A percentile compares a stretch with the other conserved stretches of the same genome.
phyloP scores from a whole-genome alignment of 2,113 vertebrate genomes.

The Chlorodrepanis virens region DNA sequence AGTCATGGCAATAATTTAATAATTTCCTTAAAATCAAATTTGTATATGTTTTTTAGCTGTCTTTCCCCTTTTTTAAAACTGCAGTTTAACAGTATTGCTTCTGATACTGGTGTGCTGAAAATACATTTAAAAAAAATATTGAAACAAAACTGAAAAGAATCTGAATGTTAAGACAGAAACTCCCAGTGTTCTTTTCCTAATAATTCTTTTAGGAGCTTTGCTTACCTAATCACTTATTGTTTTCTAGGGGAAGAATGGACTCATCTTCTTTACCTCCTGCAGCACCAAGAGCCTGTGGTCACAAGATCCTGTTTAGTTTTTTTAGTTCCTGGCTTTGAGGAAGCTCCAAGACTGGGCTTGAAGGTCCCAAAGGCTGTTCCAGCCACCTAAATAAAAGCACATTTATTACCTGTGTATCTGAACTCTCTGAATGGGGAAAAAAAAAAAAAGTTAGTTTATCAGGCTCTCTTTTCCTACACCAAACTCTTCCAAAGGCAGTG shows the following conservation, averaged over 20 bases:
- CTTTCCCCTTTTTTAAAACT: not conserved
- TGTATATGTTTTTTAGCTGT: not conserved
- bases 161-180: not conserved
- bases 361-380: not conserved
- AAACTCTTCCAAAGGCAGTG: not conserved
- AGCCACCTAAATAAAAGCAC: not conserved
- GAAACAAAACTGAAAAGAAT: not conserved
- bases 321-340: not conserved
- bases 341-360: not conserved
- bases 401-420: not conserved
- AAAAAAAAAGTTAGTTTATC: not conserved
- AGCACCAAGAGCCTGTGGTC: not conserved
- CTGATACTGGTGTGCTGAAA: not conserved
- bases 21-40: not conserved
- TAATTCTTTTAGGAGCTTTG: not conserved
- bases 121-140: not conserved
- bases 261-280: not conserved
- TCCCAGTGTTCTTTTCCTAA: not conserved
- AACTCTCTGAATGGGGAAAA: not conserved
- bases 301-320: fast-evolving
- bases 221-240: not conserved
- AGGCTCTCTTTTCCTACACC: not conserved
- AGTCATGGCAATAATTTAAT: not conserved
- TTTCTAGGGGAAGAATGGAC: not conserved
- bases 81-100: not conserved